Evolutionary conservation across 1,140 invertebrate genomes (phyloP).

Genomic region (Macrosteles quadrilineatus): DNA sequence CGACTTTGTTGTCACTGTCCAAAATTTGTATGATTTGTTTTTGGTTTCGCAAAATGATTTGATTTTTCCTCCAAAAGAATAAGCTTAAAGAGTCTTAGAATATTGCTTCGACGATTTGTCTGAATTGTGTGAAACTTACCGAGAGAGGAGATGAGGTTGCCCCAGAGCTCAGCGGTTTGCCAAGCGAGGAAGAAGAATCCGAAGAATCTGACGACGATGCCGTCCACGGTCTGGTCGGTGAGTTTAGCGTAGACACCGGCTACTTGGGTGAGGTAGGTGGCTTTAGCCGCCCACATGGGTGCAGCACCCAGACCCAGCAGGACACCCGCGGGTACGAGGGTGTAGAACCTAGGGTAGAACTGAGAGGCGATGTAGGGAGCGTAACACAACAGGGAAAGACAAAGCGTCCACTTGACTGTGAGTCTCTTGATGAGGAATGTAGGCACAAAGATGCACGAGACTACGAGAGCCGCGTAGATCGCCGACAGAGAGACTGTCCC

Average conservation of each 20-base stretch:
- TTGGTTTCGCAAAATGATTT: too few species aligned
- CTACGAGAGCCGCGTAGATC: conserved; percentile 84
- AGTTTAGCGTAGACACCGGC: conserved; percentile 86
- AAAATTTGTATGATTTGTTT: too few species aligned
- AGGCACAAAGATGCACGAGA: conserved; percentile 92
- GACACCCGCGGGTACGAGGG: conserved; percentile 89
- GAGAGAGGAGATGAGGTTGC: conserved; percentile 94
- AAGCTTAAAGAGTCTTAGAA: too few species aligned
- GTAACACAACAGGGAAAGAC: conserved; percentile 88
- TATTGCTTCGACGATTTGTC: too few species aligned
- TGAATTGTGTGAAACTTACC: conserved; percentile 69
- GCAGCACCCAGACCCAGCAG: conserved; percentile 88
- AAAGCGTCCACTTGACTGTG: conserved; percentile 94
- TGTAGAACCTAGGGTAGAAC: conserved; percentile 87
- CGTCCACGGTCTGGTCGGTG: conserved; percentile 83
- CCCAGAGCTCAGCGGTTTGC: conserved; percentile 94
- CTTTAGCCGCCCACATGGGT: conserved; percentile 96
- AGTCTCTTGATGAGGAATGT: conserved; percentile 85
- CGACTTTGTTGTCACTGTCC: too few species aligned
- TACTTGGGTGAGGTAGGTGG: conserved; percentile 91
- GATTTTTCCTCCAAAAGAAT: too few species aligned
- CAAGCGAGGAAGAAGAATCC: conserved; percentile 98
- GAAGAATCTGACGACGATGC: conserved; percentile 93
- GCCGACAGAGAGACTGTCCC: conserved; percentile 82
- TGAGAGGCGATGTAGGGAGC: conserved; percentile 91